These are phyloP conservation scores for Xylocampa areola DNA, from an alignment of 2,888 invertebrate genomes.

Conservation along the genomic window DNA sequence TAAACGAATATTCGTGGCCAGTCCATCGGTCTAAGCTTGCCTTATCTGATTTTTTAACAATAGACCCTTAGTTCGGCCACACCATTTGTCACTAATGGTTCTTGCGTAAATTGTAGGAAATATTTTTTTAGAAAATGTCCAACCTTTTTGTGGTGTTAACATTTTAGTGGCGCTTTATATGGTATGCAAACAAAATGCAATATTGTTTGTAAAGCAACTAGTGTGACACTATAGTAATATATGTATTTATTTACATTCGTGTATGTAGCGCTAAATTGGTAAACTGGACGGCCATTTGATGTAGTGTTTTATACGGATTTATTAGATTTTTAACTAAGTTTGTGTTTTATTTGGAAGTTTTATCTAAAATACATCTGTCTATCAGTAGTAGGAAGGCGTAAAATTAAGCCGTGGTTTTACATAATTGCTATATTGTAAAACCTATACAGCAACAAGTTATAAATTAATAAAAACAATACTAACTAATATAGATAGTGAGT, in stretches of 20 bases:
- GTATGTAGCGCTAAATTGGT: slow-evolving; percentile 1
- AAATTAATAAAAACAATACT: no score
- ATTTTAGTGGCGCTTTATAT: slow-evolving; percentile 29
- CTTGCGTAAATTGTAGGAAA: slow-evolving; percentile 51
- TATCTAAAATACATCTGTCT: no score
- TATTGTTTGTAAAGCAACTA: slow-evolving; percentile 31
- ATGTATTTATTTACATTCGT: slow-evolving; percentile 1
- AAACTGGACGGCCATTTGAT: no score
- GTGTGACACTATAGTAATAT: slow-evolving; percentile 16
- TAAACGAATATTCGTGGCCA: slow-evolving; percentile 54
- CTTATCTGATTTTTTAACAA: slow-evolving; percentile 60
- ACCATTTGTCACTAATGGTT: slow-evolving; percentile 56
- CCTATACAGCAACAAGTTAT: no score
- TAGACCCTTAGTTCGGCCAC: slow-evolving; percentile 34
- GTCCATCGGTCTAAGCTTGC: slow-evolving; percentile 37
- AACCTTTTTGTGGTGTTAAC: slow-evolving; percentile 38
- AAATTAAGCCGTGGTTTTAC: no score
- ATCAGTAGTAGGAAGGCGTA: no score
- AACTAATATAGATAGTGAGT: no score
- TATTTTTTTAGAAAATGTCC: slow-evolving; percentile 30
- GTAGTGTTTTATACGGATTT: no score
- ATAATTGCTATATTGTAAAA: no score
- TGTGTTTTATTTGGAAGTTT: no score
- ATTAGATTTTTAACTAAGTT: no score
- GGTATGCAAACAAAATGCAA: slow-evolving; percentile 32